Evolutionary conservation across 2,888 invertebrate genomes (phyloP), one percentile per base, ranked within the genome.

Genomic region (Shargacucullia verbasci): DNA sequence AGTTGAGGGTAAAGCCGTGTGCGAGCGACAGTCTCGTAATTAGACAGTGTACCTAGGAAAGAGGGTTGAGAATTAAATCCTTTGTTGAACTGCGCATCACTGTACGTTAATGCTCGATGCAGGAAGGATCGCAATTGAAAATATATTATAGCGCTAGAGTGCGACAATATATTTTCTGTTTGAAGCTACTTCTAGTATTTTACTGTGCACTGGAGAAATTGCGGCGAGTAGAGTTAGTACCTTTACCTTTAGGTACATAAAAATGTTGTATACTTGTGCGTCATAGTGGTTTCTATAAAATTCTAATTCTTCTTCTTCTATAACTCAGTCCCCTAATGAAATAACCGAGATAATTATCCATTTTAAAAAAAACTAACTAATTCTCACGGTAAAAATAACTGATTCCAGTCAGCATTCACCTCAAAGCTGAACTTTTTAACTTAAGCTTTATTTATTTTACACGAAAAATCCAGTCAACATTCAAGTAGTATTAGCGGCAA

Each of bases 21-120:
- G 79, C 68, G 62, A 73, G 59, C 66, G 77, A 76, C 79, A 79
- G 76, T 68, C 73, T 65, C 70, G 70, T 83, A 83, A 83, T 83
- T 80, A 81, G 76, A 73, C 73, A 73, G 60, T 63, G 73, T 71
- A 69, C 59, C 63, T 70, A 59, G 73, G 20, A 60, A 67, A 69
- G 60, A 68, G 59, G 60, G 27, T 71, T 46, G 46, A 64, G 61
- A 73, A 73, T 78, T 73, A 73, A 80, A 76, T 72, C 72, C 79
- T 82, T 78, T 80, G 76, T 78, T 70, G 54, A 59, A 67, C 50
- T 66, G 61, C 59, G 64, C 68, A 69, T 76, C 62, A 71, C 52
- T 49, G 65, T 52, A 62, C 59, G 45, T 57, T 59, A 57, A 59
- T 39, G 15, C 58, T 14, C 13, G 15, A 25, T 44, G 40, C 45